These are phyloP conservation scores for Dendrolimus kikuchii DNA, from an alignment of 1,140 invertebrate genomes.

Conservation along the genomic window DNA sequence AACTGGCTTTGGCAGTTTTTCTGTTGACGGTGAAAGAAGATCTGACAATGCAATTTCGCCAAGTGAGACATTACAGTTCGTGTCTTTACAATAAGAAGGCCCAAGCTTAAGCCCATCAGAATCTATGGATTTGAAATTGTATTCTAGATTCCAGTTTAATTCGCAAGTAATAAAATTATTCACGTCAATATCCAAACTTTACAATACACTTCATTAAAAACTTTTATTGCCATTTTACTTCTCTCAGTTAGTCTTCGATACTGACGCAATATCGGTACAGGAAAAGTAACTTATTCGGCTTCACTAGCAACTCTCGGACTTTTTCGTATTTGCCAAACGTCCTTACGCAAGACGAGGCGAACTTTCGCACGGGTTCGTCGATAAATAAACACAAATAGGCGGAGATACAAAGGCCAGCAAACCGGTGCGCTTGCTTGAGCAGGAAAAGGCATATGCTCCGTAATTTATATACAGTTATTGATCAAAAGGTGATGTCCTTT, in stretches of 20 bases:
- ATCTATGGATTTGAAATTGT: no score
- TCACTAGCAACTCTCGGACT: constrained; percentile 8
- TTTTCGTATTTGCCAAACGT: constrained; percentile 14
- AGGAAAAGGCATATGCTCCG: constrained; percentile 63
- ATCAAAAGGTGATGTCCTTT: constrained; percentile 69
- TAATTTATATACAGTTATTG: constrained; percentile 71
- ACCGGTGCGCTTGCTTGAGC: constrained; percentile 52
- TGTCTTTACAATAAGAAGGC: no score
- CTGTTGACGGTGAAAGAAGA: no score
- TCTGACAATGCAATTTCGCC: no score
- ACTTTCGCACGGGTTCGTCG: constrained; percentile 21
- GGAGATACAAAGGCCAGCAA: constrained; percentile 45
- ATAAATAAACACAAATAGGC: constrained; percentile 36
- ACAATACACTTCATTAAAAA: no score
- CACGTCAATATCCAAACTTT: no score
- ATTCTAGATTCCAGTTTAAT: no score
- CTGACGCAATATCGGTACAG: constrained; percentile 7
- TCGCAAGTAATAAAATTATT: no score
- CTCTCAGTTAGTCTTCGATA: background rate
- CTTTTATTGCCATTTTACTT: no score
- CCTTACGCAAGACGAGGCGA: constrained; percentile 19
- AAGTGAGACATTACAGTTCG: no score
- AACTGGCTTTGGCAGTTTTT: no score
- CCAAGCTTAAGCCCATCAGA: no score
- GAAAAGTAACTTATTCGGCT: constrained; percentile 6